These are phyloP conservation scores for Cryptotis parvus DNA, from an alignment of 2,113 vertebrate genomes.

Conservation along the genomic window DNA sequence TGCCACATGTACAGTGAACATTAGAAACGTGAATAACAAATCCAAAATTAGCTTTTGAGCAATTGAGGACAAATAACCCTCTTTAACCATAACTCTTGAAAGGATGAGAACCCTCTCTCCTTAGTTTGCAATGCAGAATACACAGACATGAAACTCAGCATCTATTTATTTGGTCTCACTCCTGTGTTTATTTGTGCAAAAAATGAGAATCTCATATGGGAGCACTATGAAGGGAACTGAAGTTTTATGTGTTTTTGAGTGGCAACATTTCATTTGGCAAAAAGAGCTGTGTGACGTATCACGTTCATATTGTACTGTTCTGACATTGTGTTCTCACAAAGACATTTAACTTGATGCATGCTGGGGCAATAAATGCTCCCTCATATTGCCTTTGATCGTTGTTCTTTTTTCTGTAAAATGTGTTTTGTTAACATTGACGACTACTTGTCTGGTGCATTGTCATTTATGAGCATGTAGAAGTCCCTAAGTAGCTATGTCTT, in stretches of 20 bases:
- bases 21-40: constrained; percentile 20
- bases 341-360: constrained; percentile 27
- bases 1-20: background rate
- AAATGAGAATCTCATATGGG: constrained; percentile 34
- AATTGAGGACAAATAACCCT: background rate
- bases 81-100: background rate
- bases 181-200: constrained; percentile 29
- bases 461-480: background rate
- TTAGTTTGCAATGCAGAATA: background rate
- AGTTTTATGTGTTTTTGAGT: constrained; percentile 59
- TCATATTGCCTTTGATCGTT: constrained; percentile 34
- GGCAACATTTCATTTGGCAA: constrained; percentile 51
- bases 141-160: constrained; percentile 55
- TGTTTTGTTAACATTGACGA: background rate
- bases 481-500: background rate
- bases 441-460: constrained; percentile 49
- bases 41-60: constrained; percentile 15
- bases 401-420: background rate
- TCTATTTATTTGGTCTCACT: background rate
- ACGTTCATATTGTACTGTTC: constrained; percentile 21
- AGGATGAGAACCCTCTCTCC: background rate
- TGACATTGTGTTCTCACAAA: constrained; percentile 38
- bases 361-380: constrained; percentile 24
- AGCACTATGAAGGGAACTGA: background rate
- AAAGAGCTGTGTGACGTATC: constrained; percentile 49